These are phyloP conservation scores for Lagria hirta DNA, from an alignment of 2,888 invertebrate genomes.

Conservation along the genomic window DNA sequence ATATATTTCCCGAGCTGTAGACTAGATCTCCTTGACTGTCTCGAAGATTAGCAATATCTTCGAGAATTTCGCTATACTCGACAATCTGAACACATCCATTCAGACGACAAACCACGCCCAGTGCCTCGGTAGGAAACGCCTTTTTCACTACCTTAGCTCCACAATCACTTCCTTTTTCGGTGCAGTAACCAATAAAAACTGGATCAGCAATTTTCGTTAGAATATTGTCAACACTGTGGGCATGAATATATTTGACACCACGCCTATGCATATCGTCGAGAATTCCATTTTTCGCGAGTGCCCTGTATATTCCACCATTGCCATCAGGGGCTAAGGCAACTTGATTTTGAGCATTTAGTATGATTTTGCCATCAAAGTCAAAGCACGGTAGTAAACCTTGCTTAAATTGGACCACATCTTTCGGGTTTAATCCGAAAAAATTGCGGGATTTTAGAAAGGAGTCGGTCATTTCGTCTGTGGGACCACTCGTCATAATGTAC, in stretches of 20 bases:
- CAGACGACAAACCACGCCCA: conserved; percentile 92
- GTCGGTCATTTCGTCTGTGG: conserved; percentile 82
- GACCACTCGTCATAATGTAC: conserved; percentile 98
- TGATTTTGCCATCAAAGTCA: conserved; percentile 88
- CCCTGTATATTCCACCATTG: conserved; percentile 83
- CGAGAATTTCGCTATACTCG: conserved; percentile 93
- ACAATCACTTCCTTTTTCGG: conserved; percentile 84
- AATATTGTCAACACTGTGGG: conserved; percentile 98
- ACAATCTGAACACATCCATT: conserved; percentile 86
- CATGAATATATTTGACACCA: conserved; percentile 87
- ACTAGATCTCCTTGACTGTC: conserved; percentile 77
- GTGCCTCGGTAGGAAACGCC: conserved; percentile 83
- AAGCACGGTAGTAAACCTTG: conserved; percentile 94
- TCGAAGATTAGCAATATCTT: conserved; percentile 77
- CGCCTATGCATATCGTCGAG: conserved; percentile 76
- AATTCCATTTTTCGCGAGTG: conserved; percentile 73
- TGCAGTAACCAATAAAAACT: conserved; percentile 90
- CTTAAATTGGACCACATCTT: conserved; percentile 84
- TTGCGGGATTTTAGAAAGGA: conserved; percentile 77
- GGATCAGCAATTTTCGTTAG: conserved; percentile 98
- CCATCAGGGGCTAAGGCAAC: conserved; percentile 90
- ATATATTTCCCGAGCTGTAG: conserved; percentile 94
- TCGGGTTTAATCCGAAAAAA: conserved; percentile 81
- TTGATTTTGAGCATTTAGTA: conserved; percentile 78
- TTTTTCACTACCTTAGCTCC: conserved; percentile 96